Evolutionary conservation across 2,113 vertebrate species (phyloP).

Genomic region (Martes martes): DNA sequence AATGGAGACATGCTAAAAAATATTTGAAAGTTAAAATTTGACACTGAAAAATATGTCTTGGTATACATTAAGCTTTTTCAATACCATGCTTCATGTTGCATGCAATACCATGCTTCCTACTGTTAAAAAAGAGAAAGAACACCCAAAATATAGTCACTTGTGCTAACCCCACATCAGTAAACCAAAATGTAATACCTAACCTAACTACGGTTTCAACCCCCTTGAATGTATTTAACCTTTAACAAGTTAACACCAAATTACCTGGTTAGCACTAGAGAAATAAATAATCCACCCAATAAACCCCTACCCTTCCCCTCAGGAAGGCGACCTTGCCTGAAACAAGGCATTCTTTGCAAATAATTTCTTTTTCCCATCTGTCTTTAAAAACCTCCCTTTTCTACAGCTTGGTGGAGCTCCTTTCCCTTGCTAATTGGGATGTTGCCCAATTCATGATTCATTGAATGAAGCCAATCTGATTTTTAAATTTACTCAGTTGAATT

Average conservation of each 20-base stretch:
- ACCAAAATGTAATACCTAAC: neutral
- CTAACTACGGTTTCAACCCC: neutral
- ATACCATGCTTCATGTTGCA: neutral
- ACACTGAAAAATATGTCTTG: neutral
- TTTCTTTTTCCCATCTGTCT: neutral
- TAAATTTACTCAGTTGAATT: neutral
- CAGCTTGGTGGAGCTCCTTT: neutral
- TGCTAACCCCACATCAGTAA: neutral
- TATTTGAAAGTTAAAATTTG: constrained; percentile 16
- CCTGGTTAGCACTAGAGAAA: neutral
- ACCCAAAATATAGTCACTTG: neutral
- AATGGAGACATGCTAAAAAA: neutral
- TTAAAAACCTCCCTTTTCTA: neutral
- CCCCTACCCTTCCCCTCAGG: neutral
- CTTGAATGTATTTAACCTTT: neutral
- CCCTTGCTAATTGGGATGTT: neutral
- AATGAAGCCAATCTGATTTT: neutral
- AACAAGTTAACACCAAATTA: neutral
- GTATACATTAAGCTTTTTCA: neutral
- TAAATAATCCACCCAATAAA: neutral
- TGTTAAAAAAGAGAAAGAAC: neutral
- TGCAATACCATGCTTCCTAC: neutral
- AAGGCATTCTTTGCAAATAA: neutral
- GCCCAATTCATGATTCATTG: neutral
- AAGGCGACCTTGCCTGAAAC: neutral